Conservation (phyloP, 2,797 vertebrate species). For the Geotria australis region DNA sequence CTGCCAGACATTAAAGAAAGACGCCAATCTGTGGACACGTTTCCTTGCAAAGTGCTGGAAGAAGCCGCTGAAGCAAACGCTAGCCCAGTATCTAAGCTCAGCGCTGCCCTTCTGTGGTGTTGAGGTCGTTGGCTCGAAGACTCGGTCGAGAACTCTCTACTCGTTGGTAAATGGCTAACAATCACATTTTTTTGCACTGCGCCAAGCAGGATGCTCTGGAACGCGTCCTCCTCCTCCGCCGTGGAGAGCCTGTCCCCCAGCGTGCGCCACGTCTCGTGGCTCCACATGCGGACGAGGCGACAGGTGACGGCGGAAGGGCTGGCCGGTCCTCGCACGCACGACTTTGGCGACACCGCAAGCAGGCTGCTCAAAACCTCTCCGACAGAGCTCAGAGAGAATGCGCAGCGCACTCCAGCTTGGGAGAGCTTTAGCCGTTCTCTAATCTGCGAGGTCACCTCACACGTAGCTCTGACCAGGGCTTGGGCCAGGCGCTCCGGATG, state of each 20-base stretch:
- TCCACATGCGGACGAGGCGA: conserved; percentile 25
- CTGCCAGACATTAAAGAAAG: too few relatives aligned
- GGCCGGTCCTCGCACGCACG: conserved; percentile 1
- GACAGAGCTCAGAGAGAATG: conserved; percentile 27
- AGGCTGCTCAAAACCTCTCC: conserved; percentile 30
- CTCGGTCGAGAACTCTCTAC: too few relatives aligned
- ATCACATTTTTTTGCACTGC: too few relatives aligned
- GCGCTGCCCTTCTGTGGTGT: too few relatives aligned
- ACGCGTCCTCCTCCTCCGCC: conserved; percentile 7
- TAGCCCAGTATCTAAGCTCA: too few relatives aligned
- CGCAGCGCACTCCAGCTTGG: conserved; percentile 10
- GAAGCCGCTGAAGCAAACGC: too few relatives aligned
- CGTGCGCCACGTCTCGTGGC: conserved; percentile 35
- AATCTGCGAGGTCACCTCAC: conserved; percentile 15
- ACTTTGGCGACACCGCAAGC: conserved; percentile 12
- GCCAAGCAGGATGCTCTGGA: too few relatives aligned
- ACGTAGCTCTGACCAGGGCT: conserved; percentile 24
- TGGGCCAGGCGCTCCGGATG: conserved; percentile 8
- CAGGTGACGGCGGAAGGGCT: conserved; percentile 5
- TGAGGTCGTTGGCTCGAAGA: too few relatives aligned
- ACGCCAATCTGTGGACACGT: too few relatives aligned
- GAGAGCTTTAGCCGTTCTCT: conserved; percentile 10
- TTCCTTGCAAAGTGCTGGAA: too few relatives aligned
- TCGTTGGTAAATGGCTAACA: too few relatives aligned
- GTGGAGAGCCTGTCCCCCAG: conserved; percentile 26